Base-by-base conservation (phyloP, 2,113 vertebrate species). In the Microcebus tavaratra region DNA sequence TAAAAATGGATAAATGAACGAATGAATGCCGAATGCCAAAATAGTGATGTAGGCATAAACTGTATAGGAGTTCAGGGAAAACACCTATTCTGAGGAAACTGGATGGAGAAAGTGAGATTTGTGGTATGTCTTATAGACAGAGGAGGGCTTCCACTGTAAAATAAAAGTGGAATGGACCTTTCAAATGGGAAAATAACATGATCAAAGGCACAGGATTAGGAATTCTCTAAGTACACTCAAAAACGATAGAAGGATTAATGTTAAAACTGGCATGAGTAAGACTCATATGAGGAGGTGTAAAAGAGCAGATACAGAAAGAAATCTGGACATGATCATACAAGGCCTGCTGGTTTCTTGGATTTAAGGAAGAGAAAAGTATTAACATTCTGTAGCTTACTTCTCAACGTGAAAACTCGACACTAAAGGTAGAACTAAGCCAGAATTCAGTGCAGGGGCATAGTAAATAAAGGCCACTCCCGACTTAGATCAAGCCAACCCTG, bases 361-460 rank as follows among this genome's bases (percentile, higher is more conserved):
- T 94, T 55, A 59, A 95, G 50, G 27, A 95, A 68, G 59, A 88
- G 8, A 39, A 12, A 70, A 39, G n/a, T 48, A 36, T 5, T 23
- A 72, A 88, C 11, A 72, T n/a, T 80, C 27, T 50, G 14, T n/a
- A 94, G 39, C 36, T 94, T 59, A 25, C 55, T 93, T 97, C 63
- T 36, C 31, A 75, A 57, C 4, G 42, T 39, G 29, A 93, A 94
- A 86, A 82, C 8, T 55, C 14, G 12, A 2, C 39, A 63, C 39
- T 48, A 68, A 90, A 90, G 48, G n/a, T 85, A 76, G 92, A 92
- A 84, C 15, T 67, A 92, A 88, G 57, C 1, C 48, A 94, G 55
- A 89, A 55, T 82, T 84, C 8, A 84, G 76, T 1, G 68, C 31
- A 42, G n/a, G 83, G 29, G 13, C 29, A 45, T 5, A 55, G 48